Base-by-base conservation (phyloP, 1,140 invertebrate genomes). In the Drosophila tani region DNA sequence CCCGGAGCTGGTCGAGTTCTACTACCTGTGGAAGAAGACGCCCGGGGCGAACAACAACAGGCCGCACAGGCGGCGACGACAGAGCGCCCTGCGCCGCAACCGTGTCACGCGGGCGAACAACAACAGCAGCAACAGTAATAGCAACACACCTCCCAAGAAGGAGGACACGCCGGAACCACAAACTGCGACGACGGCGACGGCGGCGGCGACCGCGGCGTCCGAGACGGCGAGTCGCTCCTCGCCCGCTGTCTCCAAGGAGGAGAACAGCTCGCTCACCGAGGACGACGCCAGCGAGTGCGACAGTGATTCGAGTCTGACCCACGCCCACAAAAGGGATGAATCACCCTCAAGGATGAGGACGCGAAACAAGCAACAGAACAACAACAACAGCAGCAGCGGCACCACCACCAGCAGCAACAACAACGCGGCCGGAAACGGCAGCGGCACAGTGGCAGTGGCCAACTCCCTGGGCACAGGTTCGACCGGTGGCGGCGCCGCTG, bases 21-120 rank as follows among this genome's bases (percentile, higher is more conserved):
- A 99, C 93, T 99, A 99, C 94, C 95, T 99, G 92, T 99, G 99
- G 99, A 99, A 99, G 94, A 99, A 99, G 94, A 99, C 98, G n/a
- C 98, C 98, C n/a, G 97, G 97, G 82, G 98, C 98, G 49, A 97
- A 98, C 92, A 98, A 97, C 93, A 98, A 98, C 93, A 95, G 98
- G 64, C 98, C 98, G 21, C 97, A 99, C 92, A 94, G 98, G 59
- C 94, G 98, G 94, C 94, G 98, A 57, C 94, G 98, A 60, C 97
- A 97, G 93, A 97, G 96, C 79, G 98, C 97, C n/a, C 94, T 99
- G 63, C 95, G 98, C 75, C 94, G 98, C 75, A 98, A 98, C 69
- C 95, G 97, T 69, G 97, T 97, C 83, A 97, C 97, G 45, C 94
- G 97, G 67, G 95, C 95, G 64, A 94, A 92, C 87, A 79, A 87